These are phyloP conservation scores for Drosophila rellima DNA, from an alignment of 2,888 invertebrate genomes.

Conservation along the genomic window DNA sequence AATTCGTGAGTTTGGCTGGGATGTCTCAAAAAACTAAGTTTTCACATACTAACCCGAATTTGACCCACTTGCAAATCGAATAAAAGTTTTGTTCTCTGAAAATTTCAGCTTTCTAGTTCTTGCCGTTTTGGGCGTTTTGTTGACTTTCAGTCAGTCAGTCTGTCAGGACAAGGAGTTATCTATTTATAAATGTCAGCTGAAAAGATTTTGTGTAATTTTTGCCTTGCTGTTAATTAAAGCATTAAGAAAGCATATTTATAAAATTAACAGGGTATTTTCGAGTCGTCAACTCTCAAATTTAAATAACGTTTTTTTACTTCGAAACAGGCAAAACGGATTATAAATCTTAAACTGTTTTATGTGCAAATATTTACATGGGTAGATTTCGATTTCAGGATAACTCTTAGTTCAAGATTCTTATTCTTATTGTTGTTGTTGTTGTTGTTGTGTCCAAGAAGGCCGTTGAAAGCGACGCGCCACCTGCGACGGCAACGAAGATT, in stretches of 20 bases:
- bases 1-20: too few species aligned
- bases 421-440: background rate
- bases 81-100: background rate
- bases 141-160: background rate
- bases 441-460: slow-evolving; percentile 38
- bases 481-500: slow-evolving; percentile 35
- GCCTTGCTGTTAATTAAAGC: background rate
- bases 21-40: too few species aligned
- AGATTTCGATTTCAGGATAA: slow-evolving; percentile 20
- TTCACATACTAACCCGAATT: too few species aligned
- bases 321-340: background rate
- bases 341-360: background rate
- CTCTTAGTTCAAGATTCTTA: background rate
- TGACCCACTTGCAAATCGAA: too few species aligned
- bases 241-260: background rate
- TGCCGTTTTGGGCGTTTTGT: background rate
- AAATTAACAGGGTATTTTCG: background rate
- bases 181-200: too few species aligned
- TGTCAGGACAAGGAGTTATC: background rate
- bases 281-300: background rate
- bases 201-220: too few species aligned
- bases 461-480: slow-evolving; percentile 26
- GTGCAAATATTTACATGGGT: slow-evolving; percentile 13
- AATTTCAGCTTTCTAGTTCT: background rate
- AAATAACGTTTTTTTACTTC: background rate